These are phyloP conservation scores for Lycophotia porphyrea DNA, from an alignment of 2,888 invertebrate genomes.

Conservation along the genomic window DNA sequence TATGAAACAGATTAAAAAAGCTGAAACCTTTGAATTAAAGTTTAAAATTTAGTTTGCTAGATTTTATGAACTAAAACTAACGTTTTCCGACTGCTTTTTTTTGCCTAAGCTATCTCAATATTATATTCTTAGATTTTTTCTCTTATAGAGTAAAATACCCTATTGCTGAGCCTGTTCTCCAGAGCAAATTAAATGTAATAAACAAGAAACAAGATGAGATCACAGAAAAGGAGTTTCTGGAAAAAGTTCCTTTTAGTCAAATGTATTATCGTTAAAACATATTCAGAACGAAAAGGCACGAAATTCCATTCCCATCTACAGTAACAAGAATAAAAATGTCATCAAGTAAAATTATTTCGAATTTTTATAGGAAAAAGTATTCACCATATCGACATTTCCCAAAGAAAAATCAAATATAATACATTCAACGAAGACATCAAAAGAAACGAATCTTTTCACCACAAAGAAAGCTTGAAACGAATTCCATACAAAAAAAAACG, in stretches of 20 bases:
- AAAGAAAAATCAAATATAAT: slow-evolving; percentile 1
- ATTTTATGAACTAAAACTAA: too few species aligned
- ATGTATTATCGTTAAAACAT: background rate
- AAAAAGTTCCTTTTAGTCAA: background rate
- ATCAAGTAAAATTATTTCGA: background rate
- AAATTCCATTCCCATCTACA: background rate
- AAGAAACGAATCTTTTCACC: slow-evolving; percentile 27
- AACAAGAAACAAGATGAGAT: background rate
- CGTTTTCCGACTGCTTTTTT: too few species aligned
- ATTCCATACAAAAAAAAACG: slow-evolving; percentile 16
- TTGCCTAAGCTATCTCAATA: too few species aligned
- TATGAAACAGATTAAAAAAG: too few species aligned
- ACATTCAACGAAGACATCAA: slow-evolving; percentile 10
- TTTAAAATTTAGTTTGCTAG: too few species aligned
- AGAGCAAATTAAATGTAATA: background rate
- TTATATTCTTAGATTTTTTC: too few species aligned
- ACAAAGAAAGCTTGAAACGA: slow-evolving; percentile 3
- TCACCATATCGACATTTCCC: background rate
- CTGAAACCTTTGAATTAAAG: too few species aligned
- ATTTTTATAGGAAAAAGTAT: background rate
- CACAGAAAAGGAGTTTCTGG: background rate
- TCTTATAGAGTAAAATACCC: too few species aligned
- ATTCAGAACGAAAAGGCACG: background rate
- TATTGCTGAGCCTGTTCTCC: background rate
- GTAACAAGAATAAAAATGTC: background rate